Conservation (phyloP, 2,113 vertebrate genomes). For the Hymenochirus boettgeri region DNA sequence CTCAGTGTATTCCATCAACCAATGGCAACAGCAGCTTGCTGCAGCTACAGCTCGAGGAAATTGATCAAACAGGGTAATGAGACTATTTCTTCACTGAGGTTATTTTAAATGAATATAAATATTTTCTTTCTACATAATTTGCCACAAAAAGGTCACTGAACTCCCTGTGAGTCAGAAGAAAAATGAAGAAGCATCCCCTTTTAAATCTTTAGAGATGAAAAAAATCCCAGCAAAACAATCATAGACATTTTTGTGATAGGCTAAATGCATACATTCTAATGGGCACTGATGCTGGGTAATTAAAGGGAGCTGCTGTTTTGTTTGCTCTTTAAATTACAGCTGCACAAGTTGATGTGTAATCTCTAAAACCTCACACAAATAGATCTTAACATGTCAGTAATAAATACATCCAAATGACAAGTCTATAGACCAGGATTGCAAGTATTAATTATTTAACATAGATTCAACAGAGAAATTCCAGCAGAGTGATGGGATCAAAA, state of each 20-base stretch:
- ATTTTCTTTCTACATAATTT: constrained; percentile 87
- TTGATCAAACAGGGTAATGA: constrained; percentile 85
- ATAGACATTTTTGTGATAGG: constrained; percentile 56
- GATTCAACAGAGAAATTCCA: constrained; percentile 32
- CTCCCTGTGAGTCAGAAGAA: constrained; percentile 73
- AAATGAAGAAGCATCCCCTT: constrained; percentile 66
- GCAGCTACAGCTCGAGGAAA: constrained; percentile 73
- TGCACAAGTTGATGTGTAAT: constrained; percentile 56
- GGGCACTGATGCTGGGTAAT: constrained; percentile 62
- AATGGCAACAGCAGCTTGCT: constrained; percentile 73
- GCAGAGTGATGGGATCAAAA: constrained; percentile 21
- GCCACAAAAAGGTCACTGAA: constrained; percentile 79
- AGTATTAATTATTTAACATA: constrained; percentile 34
- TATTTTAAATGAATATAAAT: constrained; percentile 88
- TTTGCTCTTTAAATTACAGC: constrained; percentile 52
- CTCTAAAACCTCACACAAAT: constrained; percentile 19
- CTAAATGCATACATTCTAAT: constrained; percentile 65
- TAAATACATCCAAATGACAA: constrained; percentile 26
- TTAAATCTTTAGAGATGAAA: constrained; percentile 67
- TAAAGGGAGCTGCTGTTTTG: constrained; percentile 59
- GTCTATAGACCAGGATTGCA: constrained; percentile 1
- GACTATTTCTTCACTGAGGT: constrained; percentile 78
- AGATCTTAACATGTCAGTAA: constrained; percentile 32
- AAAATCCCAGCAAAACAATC: constrained; percentile 65
- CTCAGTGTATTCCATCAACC: constrained; percentile 77